Base-by-base conservation (phyloP, 2,797 vertebrate species). In the Malacoctenus gilli region DNA sequence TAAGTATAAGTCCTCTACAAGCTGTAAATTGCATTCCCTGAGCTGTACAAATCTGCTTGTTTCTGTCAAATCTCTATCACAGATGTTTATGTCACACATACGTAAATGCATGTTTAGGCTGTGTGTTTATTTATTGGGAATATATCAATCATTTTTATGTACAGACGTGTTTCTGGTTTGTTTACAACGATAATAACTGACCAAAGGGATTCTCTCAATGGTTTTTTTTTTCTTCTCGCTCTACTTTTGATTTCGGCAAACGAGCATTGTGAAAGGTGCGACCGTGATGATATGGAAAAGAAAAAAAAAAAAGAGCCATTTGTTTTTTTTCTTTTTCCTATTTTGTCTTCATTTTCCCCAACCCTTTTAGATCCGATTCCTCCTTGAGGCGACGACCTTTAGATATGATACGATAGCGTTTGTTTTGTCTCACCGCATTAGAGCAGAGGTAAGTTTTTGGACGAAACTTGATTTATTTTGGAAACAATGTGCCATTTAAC, bases 41-140 rank as follows among this genome's bases (percentile, higher is more conserved):
- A 89, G 90, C 89, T 94, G 93, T 93, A 92, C 77, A 93, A 93
- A 91, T 87, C 90, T 84, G 91, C 91, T 93, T 90, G 83, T 86
- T 85, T 80, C 80, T 91, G 89, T 94, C 85, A 89, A 87, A 89
- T 91, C 89, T 73, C 75, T 92, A 92, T 91, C 91, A 93, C 91
- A 89, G 89, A 91, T 90, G 89, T 93, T 93, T 94, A 89, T 92
- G 92, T 94, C 89, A 92, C 92, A 92, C 88, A 90, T 90, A 84
- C 75, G 63, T 84, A 87, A 87, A 88, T 95, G 95, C 96, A 97
- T 95, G 95, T 95, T 89, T 87, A 79, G 88, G 91, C 92, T 93
- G 92, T 94, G 92, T 85, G 89, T 96, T 97, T 98, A 98, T 98
- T 98, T 99, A 98, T 98, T 97, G 93, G 93, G 85, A 89, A 93